Evolutionary conservation across 2,888 invertebrate genomes (phyloP).

Genomic region (Masnerella sp.): DNA sequence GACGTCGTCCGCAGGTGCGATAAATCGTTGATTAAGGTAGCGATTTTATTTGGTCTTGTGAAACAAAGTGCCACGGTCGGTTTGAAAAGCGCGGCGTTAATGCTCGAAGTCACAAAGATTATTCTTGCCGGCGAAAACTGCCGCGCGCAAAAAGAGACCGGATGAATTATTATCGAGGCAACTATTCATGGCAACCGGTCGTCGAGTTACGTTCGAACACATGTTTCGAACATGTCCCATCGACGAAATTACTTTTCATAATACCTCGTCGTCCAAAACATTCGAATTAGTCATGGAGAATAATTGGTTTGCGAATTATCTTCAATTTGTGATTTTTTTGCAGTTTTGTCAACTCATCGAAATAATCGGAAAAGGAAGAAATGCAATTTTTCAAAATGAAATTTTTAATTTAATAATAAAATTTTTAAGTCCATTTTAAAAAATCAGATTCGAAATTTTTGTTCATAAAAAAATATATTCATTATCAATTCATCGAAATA

Average conservation of each 20-base stretch:
- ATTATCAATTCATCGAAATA: too few relatives aligned
- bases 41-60: slow-evolving; percentile 33
- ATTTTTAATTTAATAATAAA: too few relatives aligned
- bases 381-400: too few relatives aligned
- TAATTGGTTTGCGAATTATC: slow-evolving; percentile 34
- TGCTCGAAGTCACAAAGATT: slow-evolving; percentile 45
- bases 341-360: not conserved
- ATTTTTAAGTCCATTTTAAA: too few relatives aligned
- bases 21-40: slow-evolving; percentile 44
- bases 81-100: slow-evolving; percentile 48
- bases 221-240: slow-evolving; percentile 59
- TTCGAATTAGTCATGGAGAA: slow-evolving; percentile 52
- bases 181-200: slow-evolving; percentile 57
- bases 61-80: slow-evolving; percentile 39
- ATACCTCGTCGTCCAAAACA: slow-evolving; percentile 40
- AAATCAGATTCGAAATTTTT: too few relatives aligned
- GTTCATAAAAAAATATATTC: too few relatives aligned
- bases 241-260: slow-evolving; percentile 57
- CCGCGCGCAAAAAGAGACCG: slow-evolving; percentile 56
- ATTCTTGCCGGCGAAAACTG: slow-evolving; percentile 51
- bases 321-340: not conserved
- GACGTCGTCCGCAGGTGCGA: slow-evolving; percentile 38
- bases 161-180: slow-evolving; percentile 58
- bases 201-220: slow-evolving; percentile 52
- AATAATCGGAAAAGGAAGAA: too few relatives aligned